Evolutionary conservation across 2,797 vertebrate genomes (phyloP).

Genomic region (Artibeus lituratus): DNA sequence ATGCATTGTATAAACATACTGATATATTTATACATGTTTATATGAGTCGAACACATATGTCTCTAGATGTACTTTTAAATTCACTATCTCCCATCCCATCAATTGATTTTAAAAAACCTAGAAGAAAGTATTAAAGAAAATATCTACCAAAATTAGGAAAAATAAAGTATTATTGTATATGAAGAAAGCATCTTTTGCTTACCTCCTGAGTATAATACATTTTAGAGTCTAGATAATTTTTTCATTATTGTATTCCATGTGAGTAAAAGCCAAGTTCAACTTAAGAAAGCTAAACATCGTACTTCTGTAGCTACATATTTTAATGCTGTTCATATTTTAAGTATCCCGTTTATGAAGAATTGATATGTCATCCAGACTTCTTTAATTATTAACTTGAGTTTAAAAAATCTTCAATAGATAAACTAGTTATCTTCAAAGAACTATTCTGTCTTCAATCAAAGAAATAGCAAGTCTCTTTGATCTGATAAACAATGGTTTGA

Average conservation of each 20-base stretch:
- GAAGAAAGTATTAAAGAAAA: neutral
- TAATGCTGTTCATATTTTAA: conserved; percentile 55
- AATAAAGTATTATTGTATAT: neutral
- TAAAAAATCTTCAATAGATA: conserved; percentile 69
- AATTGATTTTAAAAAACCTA: neutral
- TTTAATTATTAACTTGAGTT: conserved; percentile 68
- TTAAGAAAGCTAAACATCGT: conserved; percentile 30
- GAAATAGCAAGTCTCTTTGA: conserved; percentile 64
- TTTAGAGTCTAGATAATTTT: neutral
- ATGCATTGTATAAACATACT: neutral
- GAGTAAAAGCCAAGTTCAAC: neutral
- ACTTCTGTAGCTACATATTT: conserved; percentile 7
- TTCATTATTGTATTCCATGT: neutral
- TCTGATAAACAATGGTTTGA: conserved; percentile 48
- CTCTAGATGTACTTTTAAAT: neutral
- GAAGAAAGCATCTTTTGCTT: neutral
- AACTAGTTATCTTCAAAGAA: conserved; percentile 62
- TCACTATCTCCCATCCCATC: neutral
- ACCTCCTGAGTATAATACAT: neutral
- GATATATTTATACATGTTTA: neutral
- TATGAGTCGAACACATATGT: neutral
- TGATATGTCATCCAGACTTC: conserved; percentile 59
- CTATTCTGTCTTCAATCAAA: conserved; percentile 64
- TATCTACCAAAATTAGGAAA: neutral
- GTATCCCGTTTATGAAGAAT: conserved; percentile 53